Percentiles rank a stretch among this genome's conserved stretches.
Conservation (phyloP, 2,113 vertebrate genomes). For the Semicossyphus pulcher region DNA sequence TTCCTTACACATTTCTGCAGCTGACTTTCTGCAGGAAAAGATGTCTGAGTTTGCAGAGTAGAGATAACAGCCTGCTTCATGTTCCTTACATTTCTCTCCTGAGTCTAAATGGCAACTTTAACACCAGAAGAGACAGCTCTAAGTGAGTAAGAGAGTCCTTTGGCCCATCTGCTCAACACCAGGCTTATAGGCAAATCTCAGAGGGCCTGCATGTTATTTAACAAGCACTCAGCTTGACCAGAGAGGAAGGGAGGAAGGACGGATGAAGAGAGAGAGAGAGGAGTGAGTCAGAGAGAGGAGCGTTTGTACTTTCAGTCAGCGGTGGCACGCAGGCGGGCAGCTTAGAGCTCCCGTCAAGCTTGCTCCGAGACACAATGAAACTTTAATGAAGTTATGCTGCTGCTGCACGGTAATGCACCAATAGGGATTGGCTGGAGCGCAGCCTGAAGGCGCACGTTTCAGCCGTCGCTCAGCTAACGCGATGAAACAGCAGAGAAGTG, state of each 20-base stretch:
- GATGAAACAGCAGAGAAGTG: constrained; percentile 4
- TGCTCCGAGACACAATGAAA: constrained; percentile 67
- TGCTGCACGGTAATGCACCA: constrained; percentile 44
- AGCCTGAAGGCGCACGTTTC: constrained; percentile 39
- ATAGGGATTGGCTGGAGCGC: constrained; percentile 41
- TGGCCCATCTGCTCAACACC: constrained; percentile 16
- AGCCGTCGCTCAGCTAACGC: constrained; percentile 35
- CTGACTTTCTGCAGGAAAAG: not conserved
- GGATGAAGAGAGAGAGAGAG: constrained; percentile 10
- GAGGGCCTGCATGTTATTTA: constrained; percentile 56
- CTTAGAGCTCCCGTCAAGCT: constrained; percentile 53
- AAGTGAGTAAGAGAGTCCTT: constrained; percentile 44
- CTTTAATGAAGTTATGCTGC: constrained; percentile 65
- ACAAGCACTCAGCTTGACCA: constrained; percentile 17
- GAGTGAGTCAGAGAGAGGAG: constrained; percentile 7
- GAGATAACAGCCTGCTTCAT: constrained; percentile 15
- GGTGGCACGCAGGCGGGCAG: constrained; percentile 27
- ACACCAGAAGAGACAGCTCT: constrained; percentile 44
- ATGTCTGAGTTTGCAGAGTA: not conserved
- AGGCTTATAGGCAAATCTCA: constrained; percentile 38
- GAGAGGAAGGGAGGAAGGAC: not conserved
- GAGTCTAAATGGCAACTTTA: constrained; percentile 16
- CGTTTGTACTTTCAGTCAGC: constrained; percentile 25
- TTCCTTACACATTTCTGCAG: not conserved
- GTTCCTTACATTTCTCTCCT: not conserved